A percentile compares a stretch with the other conserved stretches of the same genome.
Evolutionary conservation across 2,113 vertebrate species (phyloP).

Genomic region (Clinocottus analis): DNA sequence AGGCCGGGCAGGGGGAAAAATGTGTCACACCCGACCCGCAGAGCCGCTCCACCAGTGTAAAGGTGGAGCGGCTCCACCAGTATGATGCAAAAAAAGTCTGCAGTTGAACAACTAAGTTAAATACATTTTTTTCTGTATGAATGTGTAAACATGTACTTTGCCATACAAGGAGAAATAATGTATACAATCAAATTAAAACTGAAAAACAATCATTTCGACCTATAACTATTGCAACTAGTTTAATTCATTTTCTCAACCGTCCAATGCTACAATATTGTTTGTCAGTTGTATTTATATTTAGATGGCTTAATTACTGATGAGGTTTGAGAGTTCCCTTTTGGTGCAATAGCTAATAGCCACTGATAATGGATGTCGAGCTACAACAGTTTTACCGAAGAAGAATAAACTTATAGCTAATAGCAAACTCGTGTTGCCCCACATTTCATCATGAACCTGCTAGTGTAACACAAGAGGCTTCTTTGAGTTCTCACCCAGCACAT

Average conservation of each 20-base stretch:
- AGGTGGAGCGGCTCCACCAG: too few relatives aligned
- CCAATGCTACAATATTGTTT: background rate
- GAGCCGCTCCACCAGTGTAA: too few relatives aligned
- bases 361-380: background rate
- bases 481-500: background rate
- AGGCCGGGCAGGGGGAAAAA: too few relatives aligned
- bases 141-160: too few relatives aligned
- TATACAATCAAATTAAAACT: background rate
- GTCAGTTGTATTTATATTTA: background rate
- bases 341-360: background rate
- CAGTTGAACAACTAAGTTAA: too few relatives aligned
- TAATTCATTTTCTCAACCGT: background rate
- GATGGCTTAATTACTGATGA: background rate
- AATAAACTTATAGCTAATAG: background rate
- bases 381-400: background rate
- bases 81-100: too few relatives aligned
- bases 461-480: conserved; percentile 1
- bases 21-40: too few relatives aligned
- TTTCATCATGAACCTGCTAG: conserved; percentile 30
- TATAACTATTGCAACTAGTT: background rate
- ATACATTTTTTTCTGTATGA: too few relatives aligned
- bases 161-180: background rate
- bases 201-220: background rate
- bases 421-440: conserved; percentile 7
- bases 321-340: background rate